Evolutionary conservation across 2,113 vertebrate genomes (phyloP), one percentile per base, ranked within the genome.

Genomic region (Hippoglossus stenolepis): DNA sequence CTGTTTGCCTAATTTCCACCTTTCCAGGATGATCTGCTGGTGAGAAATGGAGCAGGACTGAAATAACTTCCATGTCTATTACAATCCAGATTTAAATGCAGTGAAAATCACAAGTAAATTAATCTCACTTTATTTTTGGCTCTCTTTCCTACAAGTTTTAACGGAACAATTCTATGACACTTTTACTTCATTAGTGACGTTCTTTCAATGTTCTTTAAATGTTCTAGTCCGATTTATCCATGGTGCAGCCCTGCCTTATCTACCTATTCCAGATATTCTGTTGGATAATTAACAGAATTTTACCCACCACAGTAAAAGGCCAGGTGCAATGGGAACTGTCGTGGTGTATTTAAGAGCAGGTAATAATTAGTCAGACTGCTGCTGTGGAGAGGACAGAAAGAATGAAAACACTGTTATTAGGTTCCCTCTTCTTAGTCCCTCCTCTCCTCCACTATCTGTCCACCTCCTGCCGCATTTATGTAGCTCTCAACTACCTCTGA

Each of bases 1-100:
- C 71, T 49, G 9, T 54, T 73, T 82, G 49, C 60, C 64, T 88
- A 57, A 77, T 88, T 82, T 87, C 65, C 74, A 85, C 76, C 71
- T 86, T 77, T 79, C 76, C 78, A 64, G 10, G 8, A 14, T 56
- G 76, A 82, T 83, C 63, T 61, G 54, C 21, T 60, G 65, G 26
- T 60, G 59, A 24, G 68, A 86, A 73, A 75, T 74, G 63, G 18
- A 84, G 49, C 2, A 0, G 12, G 49, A 71, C 79, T 69, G 81
- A 86, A 84, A 85, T 77, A 74, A 70, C 53, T 14, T 0, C 45
- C 14, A 47, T 47, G 2, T 47, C 0, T n/a, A 9, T n/a, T n/a
- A 20, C 20, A 0, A 47, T 45, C 24, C 15, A 59, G 21, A 59
- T 59, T 28, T 28, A 8, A 17, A 28, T 17, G 56, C 49, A 47